Evolutionary conservation across 53 echinoderm and acorn worm species (phyloP).

Genomic region (Glandiceps talaboti): DNA sequence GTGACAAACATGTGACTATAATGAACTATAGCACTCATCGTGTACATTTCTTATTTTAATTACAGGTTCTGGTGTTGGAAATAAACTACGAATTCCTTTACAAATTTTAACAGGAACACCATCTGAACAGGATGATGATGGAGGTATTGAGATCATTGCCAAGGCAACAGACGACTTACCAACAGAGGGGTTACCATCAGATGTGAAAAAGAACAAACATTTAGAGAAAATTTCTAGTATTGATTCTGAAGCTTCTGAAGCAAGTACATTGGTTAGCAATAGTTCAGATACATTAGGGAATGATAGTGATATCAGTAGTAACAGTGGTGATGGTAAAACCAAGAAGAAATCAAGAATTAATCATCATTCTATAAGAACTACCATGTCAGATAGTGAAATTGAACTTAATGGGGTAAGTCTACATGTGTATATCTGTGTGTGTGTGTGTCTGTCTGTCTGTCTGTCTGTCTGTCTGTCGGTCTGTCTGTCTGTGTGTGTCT

Average conservation of each 20-base stretch:
- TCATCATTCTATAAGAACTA: constrained; percentile 83
- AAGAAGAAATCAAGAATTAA: constrained; percentile 49
- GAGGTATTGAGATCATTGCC: not conserved
- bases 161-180: not conserved
- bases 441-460: too few relatives aligned
- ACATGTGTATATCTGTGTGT: too few relatives aligned
- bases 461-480: too few relatives aligned
- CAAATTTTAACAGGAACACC: not conserved
- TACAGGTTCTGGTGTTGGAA: too few relatives aligned
- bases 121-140: not conserved
- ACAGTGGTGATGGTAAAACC: constrained; percentile 41
- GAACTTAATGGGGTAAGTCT: constrained; percentile 49
- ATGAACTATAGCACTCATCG: too few relatives aligned
- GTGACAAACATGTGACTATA: too few relatives aligned
- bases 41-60: too few relatives aligned
- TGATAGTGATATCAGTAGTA: constrained; percentile 85
- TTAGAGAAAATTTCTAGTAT: constrained; percentile 66
- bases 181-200: not conserved
- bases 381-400: constrained; percentile 88
- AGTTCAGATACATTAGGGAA: constrained; percentile 88
- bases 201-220: not conserved
- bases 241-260: constrained; percentile 88
- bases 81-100: too few relatives aligned
- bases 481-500: too few relatives aligned
- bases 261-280: constrained; percentile 86